These are phyloP conservation scores for Cactoblastis cactorum DNA, from an alignment of 2,888 invertebrate genomes.

Conservation along the genomic window DNA sequence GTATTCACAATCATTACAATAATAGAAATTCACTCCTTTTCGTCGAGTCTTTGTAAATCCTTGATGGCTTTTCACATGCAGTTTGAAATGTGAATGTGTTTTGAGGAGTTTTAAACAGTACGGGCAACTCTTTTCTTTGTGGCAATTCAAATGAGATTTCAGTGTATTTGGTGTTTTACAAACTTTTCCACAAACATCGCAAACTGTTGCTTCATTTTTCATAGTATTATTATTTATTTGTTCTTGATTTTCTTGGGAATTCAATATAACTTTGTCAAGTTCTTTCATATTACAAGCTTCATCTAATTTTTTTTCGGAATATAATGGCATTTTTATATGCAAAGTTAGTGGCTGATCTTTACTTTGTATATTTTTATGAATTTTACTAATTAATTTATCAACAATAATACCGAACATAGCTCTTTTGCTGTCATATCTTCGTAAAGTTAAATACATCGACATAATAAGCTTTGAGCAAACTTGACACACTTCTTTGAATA, in stretches of 20 bases:
- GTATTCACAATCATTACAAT: conserved; percentile 42
- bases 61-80: conserved; percentile 36
- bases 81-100: conserved; percentile 37
- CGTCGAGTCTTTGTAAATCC: conserved; percentile 19
- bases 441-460: conserved; percentile 35
- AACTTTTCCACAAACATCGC: conserved; percentile 39
- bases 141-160: conserved; percentile 35
- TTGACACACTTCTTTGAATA: conserved; percentile 36
- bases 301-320: conserved; percentile 15
- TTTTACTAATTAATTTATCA: conserved; percentile 26
- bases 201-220: conserved; percentile 30
- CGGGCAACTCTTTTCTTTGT: conserved; percentile 37
- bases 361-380: conserved; percentile 18
- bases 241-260: conserved; percentile 21
- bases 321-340: conserved; percentile 4
- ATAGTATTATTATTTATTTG: conserved; percentile 25
- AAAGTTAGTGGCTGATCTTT: not conserved
- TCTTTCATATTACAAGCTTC: not conserved
- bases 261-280: conserved; percentile 25
- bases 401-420: conserved; percentile 22
- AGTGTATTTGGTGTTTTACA: conserved; percentile 28
- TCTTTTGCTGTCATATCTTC: conserved; percentile 29
- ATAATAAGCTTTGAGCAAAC: conserved; percentile 36
- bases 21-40: conserved; percentile 25
- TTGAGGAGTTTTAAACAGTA: conserved; percentile 43